Base-by-base conservation (phyloP, 1,140 invertebrate species). In the Sipha flava region DNA sequence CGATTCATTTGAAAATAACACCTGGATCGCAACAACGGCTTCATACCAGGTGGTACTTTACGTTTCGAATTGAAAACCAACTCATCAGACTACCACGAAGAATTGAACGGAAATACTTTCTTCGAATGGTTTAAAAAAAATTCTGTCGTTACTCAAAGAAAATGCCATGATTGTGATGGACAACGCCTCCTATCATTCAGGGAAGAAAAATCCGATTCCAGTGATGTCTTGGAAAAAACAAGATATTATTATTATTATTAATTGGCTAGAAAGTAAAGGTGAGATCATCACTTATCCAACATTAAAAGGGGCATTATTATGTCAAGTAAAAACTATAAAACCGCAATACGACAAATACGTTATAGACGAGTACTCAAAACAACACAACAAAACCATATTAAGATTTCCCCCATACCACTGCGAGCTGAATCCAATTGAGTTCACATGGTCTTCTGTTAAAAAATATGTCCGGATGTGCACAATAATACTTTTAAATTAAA, bases 231-330 rank as follows among this genome's bases (percentile, higher is more conserved):
- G 34, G 37, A 73, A 73, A 64, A 81, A 81, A 64, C 57, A 23
- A n/a, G 82, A 82, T 16, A 79, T 81, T 21, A 43, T 45, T 10
- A n/a, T n/a, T n/a, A n/a, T n/a, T n/a, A n/a, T n/a, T n/a, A 37
- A 21, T 18, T 82, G 81, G 80, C 52, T 81, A 34, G 18, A 49
- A 31, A 21, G 47, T 21, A 59, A 80, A 54, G 34, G 40, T 6
- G 52, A 79, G 16, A n/a, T 23, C n/a, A 26, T 47, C 16, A 18
- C 14, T 2, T 26, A 31, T 23, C 12, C 52, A 29, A 45, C 40
- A 26, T 31, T 66, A 59, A 81, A 73, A 26, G 43, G 23, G 2
- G 40, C 80, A 29, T 45, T 80, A 21, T 70, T 72, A 21, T 26
- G 40, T 14, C 3, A 66, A 37, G 59, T 81, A 70, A 80, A 26